A percentile compares a stretch with the other conserved stretches of the same genome.
phyloP scores from a whole-genome alignment of 2,113 vertebrate genomes.

The Otocyon megalotis region DNA sequence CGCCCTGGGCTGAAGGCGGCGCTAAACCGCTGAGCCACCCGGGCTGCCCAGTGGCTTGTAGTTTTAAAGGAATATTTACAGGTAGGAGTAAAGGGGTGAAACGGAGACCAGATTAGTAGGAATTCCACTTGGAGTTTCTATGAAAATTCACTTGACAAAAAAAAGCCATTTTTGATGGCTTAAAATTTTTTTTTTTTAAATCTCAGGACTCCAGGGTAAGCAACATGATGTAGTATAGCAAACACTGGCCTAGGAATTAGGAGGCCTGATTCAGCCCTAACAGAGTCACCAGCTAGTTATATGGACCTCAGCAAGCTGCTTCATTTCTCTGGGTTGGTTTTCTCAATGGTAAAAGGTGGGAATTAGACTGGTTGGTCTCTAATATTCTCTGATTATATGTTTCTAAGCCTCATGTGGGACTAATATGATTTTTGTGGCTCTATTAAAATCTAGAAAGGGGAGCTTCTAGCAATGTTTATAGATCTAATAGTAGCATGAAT shows the following conservation, averaged over 20 bases:
- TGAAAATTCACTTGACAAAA: constrained; percentile 32
- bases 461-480: background rate
- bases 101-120: background rate
- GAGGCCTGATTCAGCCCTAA: background rate
- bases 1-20: no score
- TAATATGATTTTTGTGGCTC: background rate
- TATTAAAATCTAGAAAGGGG: constrained; percentile 45
- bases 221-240: background rate
- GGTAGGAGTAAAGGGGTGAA: background rate
- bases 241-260: background rate
- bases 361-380: background rate
- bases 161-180: background rate
- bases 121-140: background rate
- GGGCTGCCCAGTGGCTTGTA: background rate
- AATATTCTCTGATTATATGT: background rate
- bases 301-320: background rate
- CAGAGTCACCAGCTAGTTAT: background rate
- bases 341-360: background rate
- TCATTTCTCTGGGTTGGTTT: constrained; percentile 24
- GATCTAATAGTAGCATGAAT: constrained; percentile 42
- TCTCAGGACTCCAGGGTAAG: background rate
- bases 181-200: background rate
- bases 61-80: constrained; percentile 22
- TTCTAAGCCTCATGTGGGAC: background rate
- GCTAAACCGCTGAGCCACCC: no score